Percentiles rank a stretch among this genome's conserved stretches.
Evolutionary conservation across 2,888 invertebrate species (phyloP).

Genomic region (Stenotaenia linearis): DNA sequence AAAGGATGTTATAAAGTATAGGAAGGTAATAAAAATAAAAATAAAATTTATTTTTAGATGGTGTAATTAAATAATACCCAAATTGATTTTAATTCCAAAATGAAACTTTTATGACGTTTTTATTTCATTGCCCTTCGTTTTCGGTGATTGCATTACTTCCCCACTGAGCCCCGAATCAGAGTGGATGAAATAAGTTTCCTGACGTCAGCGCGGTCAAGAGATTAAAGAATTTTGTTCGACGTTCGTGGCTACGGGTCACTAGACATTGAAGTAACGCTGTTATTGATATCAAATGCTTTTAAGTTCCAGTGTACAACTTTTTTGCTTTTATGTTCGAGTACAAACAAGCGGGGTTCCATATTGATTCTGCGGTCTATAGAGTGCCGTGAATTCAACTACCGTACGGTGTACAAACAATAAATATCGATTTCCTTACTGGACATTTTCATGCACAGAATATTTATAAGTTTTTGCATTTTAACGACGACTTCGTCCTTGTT

Average conservation of each 20-base stretch:
- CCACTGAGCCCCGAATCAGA: not conserved
- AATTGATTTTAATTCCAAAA: too few species aligned
- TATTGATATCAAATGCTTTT: not conserved
- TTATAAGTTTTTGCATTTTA: not conserved
- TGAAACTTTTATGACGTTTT: too few species aligned
- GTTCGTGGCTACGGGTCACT: not conserved
- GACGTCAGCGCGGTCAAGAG: not conserved
- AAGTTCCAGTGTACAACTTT: not conserved
- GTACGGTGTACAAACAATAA: too few species aligned
- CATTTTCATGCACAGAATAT: not conserved
- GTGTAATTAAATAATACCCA: too few species aligned
- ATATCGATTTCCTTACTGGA: too few species aligned
- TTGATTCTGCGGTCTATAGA: not conserved
- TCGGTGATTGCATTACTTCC: too few species aligned
- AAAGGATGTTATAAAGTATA: too few species aligned
- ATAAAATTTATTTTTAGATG: too few species aligned
- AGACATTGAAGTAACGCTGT: not conserved
- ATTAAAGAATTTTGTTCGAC: not conserved
- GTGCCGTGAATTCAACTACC: too few species aligned
- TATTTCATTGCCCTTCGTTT: too few species aligned
- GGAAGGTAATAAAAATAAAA: too few species aligned
- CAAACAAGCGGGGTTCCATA: not conserved
- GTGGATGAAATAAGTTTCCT: not conserved
- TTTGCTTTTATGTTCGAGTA: not conserved
- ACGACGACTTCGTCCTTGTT: not conserved